Conservation (phyloP, 2,113 vertebrate species). For the Quiscalus mexicanus region DNA sequence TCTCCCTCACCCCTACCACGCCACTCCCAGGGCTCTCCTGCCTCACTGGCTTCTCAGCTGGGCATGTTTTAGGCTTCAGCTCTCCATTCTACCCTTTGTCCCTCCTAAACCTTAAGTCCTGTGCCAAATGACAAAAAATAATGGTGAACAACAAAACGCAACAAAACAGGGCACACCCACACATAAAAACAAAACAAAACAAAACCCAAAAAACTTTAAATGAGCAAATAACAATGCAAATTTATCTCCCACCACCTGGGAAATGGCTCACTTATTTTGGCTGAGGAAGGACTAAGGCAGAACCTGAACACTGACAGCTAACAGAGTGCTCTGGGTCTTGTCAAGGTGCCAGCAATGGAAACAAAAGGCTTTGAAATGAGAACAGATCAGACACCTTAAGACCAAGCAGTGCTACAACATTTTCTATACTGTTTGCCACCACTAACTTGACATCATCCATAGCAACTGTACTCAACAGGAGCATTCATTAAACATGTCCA, state of each 20-base stretch:
- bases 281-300: not conserved
- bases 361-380: not conserved
- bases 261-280: not conserved
- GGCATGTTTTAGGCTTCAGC: not conserved
- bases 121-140: not conserved
- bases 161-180: not conserved
- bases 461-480: not conserved
- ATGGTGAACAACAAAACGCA: not conserved
- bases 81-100: not conserved
- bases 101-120: not conserved
- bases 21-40: not conserved
- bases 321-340: not conserved
- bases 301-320: not conserved
- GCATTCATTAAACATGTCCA: not conserved
- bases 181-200: not conserved
- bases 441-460: not conserved
- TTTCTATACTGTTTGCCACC: not conserved
- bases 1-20: not conserved
- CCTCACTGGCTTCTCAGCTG: not conserved
- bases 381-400: not conserved
- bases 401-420: fast-evolving
- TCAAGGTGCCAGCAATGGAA: not conserved
- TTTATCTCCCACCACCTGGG: not conserved
- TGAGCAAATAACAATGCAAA: not conserved
- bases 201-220: not conserved